Conservation (phyloP, 2,113 vertebrate species). For the Platichthys flesus region DNA sequence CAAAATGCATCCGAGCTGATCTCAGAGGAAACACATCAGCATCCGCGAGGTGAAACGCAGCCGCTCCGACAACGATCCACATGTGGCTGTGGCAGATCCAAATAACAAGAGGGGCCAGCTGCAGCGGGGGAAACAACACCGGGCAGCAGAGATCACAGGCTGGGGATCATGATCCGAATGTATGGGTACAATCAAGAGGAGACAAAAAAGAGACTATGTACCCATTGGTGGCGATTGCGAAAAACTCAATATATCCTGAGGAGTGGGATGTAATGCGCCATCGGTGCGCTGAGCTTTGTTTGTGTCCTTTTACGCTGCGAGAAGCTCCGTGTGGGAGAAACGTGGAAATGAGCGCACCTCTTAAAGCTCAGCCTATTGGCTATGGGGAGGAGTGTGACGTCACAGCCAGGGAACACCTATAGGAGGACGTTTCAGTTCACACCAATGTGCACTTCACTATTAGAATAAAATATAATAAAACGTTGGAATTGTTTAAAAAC, state of each 20-base stretch:
- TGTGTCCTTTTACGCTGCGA: conserved; percentile 22
- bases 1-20: conserved; percentile 54
- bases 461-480: neutral
- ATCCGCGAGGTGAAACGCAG: conserved; percentile 27
- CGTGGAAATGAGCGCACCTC: conserved; percentile 82
- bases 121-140: neutral
- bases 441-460: neutral
- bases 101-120: conserved; percentile 5
- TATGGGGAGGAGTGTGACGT: conserved; percentile 49
- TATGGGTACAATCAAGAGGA: neutral
- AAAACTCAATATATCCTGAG: conserved; percentile 44
- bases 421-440: conserved; percentile 1
- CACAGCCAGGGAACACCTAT: conserved; percentile 38
- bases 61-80: conserved; percentile 60
- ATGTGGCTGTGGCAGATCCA: conserved; percentile 33
- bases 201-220: neutral
- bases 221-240: neutral
- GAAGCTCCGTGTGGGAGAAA: conserved; percentile 59
- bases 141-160: conserved; percentile 24
- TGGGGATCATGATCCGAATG: conserved; percentile 2
- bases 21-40: conserved; percentile 37
- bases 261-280: neutral
- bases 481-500: neutral
- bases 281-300: neutral
- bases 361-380: conserved; percentile 70